These are phyloP conservation scores for Pseudachorutes palmiensis DNA, from an alignment of 1,140 invertebrate genomes.

Conservation along the genomic window DNA sequence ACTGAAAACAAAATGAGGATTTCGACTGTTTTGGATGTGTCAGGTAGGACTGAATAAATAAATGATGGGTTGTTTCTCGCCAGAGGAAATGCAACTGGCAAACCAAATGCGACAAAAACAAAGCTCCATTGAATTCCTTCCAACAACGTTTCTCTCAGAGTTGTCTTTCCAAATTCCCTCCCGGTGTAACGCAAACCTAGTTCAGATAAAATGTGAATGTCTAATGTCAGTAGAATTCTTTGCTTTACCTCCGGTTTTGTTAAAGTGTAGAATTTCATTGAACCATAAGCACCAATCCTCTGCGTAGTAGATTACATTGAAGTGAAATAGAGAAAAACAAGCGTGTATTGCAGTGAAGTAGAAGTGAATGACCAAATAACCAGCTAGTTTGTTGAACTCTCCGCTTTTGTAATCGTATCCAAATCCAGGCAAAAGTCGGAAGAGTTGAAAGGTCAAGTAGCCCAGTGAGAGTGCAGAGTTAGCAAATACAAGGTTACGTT, in stretches of 20 bases:
- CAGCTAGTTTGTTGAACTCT: background rate
- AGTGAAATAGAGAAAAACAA: background rate
- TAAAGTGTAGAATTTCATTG: background rate
- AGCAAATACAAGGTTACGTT: background rate
- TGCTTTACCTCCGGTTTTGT: background rate
- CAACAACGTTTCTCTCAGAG: background rate
- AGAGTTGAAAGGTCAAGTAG: background rate
- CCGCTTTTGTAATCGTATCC: background rate
- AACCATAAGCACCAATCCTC: constrained; percentile 1
- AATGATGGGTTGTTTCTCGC: background rate
- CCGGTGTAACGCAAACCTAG: background rate
- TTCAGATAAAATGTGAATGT: background rate
- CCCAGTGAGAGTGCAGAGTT: background rate
- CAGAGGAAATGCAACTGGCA: background rate
- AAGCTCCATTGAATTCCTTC: background rate
- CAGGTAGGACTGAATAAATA: background rate
- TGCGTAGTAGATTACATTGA: background rate
- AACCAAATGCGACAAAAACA: background rate
- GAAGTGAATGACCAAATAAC: background rate
- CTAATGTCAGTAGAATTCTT: background rate
- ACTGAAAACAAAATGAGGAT: background rate
- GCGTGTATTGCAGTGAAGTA: background rate
- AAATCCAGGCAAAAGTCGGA: background rate
- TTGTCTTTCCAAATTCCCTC: background rate
- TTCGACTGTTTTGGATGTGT: background rate